Evolutionary conservation across 1,140 invertebrate genomes (phyloP), one percentile per base, ranked within the genome.

Genomic region (Sycobia sp.): DNA sequence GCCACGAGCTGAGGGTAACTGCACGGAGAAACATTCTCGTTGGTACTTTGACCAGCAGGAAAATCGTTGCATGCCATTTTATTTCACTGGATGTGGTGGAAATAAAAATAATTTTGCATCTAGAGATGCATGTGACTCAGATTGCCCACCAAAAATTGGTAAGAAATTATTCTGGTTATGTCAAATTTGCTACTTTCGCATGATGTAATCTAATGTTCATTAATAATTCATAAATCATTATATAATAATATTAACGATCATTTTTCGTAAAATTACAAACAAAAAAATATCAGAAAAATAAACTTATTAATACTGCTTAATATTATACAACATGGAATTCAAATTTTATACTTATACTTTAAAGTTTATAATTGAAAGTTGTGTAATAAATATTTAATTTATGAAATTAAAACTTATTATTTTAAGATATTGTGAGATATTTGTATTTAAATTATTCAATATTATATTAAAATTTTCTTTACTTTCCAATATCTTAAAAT

Each of bases 21-120:
- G 95, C 83, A 86, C 86, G 44, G 89, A 91, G 69, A 88, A 88
- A 67, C 76, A 89, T 50, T 84, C 92, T 27, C 84, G 86, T 68
- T 97, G 94, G 94, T 91, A 90, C 80, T 98, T 93, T 84, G 92
- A 95, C 77, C 83, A 85, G 44, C 83, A 85, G 29, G 89, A 94
- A 77, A 91, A 94, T 76, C 86, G 90, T 58, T 99, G 96, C 86
- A 86, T 91, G 84, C 93, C 94, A 44, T 99, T 99, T 86, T 95
- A 95, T 86, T 98, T 94, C 84, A 89, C 89, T 62, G 95, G 95
- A 66, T 96, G 94, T 83, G 89, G 88, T 69, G 95, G 93, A 65
- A 98, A 96, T 84, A 86, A 84, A 72, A 97, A 97, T 84, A 90
- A 90, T 74, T 98, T 94, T 86, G 84, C 85, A 41, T 87, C 85